Evolutionary conservation across 1,140 invertebrate species (phyloP).

Genomic region (Nephila pilipes): DNA sequence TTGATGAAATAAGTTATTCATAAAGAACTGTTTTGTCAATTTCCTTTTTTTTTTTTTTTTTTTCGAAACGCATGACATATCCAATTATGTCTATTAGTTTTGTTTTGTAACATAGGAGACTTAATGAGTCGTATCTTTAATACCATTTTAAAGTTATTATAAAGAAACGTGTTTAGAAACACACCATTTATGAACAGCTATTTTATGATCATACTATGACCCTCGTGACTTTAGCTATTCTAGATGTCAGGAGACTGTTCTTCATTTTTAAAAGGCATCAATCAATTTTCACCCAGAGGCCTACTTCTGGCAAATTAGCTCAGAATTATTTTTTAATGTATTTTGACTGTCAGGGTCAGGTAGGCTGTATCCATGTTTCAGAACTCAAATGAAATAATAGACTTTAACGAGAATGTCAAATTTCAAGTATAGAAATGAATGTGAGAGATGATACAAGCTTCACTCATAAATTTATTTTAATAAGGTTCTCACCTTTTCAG

Average conservation of each 20-base stretch:
- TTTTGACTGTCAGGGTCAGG: slow-evolving; percentile 17
- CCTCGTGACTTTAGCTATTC: neutral
- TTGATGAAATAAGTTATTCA: neutral
- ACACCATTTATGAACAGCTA: neutral
- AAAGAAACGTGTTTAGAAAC: neutral
- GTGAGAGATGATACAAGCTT: neutral
- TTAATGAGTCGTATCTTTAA: neutral
- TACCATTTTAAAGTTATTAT: neutral
- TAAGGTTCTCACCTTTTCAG: neutral
- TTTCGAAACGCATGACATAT: neutral
- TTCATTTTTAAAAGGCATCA: neutral
- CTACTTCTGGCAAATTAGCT: slow-evolving; percentile 16
- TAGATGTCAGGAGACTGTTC: neutral
- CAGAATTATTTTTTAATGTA: neutral
- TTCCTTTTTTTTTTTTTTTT: no score
- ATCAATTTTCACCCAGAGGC: slow-evolving; percentile 12
- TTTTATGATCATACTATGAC: neutral
- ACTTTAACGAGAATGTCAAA: neutral
- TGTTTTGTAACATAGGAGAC: neutral
- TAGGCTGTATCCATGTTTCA: neutral
- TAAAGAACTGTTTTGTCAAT: neutral
- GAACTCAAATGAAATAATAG: neutral
- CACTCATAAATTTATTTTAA: neutral
- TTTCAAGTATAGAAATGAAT: neutral
- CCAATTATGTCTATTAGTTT: neutral